Percentiles rank a stretch among this genome's conserved stretches.
Evolutionary conservation across 1,140 invertebrate species (phyloP).

Genomic region (Amphibalanus amphitrite): DNA sequence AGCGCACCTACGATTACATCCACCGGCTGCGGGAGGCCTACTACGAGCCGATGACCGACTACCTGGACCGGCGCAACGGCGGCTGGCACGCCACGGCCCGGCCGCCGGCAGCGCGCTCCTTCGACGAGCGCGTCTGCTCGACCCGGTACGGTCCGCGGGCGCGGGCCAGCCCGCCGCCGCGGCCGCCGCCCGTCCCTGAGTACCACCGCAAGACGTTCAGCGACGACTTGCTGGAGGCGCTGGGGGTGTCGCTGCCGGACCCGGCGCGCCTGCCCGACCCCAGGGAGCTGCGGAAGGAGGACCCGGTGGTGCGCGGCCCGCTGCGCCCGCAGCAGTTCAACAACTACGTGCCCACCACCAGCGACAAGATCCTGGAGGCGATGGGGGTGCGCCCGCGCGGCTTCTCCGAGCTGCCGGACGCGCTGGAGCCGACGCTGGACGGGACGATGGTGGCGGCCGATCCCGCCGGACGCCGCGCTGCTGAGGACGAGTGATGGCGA

Average conservation of each 20-base stretch:
- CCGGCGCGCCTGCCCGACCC: too few species aligned
- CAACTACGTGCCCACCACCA: background rate
- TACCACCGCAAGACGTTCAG: background rate
- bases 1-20: conserved; percentile 1
- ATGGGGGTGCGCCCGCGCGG: background rate
- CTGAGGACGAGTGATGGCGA: too few species aligned
- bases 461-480: too few species aligned
- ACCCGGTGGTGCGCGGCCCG: background rate
- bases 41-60: conserved; percentile 2
- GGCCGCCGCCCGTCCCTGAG: background rate
- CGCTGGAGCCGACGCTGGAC: background rate
- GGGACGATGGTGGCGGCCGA: too few species aligned
- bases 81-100: background rate
- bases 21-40: background rate
- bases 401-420: background rate
- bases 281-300: background rate
- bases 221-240: background rate
- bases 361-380: background rate
- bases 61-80: background rate
- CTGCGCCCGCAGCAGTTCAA: background rate
- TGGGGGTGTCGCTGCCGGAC: background rate
- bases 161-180: background rate
- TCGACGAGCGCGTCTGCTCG: background rate
- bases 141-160: background rate
- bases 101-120: background rate